These are phyloP conservation scores for Catalaphyllia jardinei DNA, from an alignment of 64 coral and sea anemone species.

Conservation along the genomic window DNA sequence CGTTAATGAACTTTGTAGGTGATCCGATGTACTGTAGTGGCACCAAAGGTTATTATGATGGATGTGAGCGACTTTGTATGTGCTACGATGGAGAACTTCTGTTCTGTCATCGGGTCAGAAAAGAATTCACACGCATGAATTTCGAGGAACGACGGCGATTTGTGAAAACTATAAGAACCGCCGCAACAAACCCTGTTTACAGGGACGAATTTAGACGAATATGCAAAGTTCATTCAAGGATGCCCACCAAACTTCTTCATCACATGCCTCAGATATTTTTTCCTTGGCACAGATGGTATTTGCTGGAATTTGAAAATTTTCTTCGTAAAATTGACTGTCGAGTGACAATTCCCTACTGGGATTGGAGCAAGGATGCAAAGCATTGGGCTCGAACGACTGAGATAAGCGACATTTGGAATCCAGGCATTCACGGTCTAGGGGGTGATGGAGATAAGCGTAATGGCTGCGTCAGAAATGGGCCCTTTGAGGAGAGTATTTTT, in stretches of 20 bases:
- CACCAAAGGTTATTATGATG: background rate
- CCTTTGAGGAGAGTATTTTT: constrained; percentile 46
- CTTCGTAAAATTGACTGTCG: constrained; percentile 74
- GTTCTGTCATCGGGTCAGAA: constrained; percentile 52
- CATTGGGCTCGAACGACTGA: constrained; percentile 37
- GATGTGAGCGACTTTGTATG: constrained; percentile 30
- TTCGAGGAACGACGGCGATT: constrained; percentile 53
- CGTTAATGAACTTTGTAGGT: background rate
- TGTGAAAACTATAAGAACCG: constrained; percentile 40
- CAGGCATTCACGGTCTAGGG: constrained; percentile 70
- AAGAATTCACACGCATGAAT: constrained; percentile 68
- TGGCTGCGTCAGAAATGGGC: constrained; percentile 57
- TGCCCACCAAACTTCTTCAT: constrained; percentile 51
- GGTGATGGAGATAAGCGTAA: constrained; percentile 47
- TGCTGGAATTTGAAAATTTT: constrained; percentile 63
- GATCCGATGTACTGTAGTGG: background rate
- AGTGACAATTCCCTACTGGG: constrained; percentile 73
- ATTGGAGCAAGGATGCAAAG: constrained; percentile 59
- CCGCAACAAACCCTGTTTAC: constrained; percentile 60
- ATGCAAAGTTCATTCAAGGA: constrained; percentile 40
- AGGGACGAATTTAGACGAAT: constrained; percentile 54
- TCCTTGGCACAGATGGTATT: constrained; percentile 86
- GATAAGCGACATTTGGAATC: constrained; percentile 51
- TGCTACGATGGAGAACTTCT: constrained; percentile 37
- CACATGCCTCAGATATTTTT: constrained; percentile 80